A percentile compares a stretch with the other conserved stretches of the same genome.
Evolutionary conservation across 2,797 vertebrate species (phyloP).

Genomic region (Gastrophryne carolinensis): DNA sequence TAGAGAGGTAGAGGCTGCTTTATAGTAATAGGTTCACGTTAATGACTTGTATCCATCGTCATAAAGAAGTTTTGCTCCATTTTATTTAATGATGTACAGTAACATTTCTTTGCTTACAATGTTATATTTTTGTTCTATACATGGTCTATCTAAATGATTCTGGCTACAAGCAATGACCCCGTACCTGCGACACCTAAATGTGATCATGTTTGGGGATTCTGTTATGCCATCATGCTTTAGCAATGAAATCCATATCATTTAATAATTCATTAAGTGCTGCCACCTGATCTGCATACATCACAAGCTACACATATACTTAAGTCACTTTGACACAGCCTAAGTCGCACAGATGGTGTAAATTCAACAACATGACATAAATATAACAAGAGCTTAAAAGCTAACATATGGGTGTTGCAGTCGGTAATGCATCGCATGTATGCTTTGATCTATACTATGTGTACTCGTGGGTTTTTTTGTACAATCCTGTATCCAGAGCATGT

Average conservation of each 20-base stretch:
- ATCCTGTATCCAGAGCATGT: background rate
- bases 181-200: background rate
- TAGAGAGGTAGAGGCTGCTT: too few species aligned
- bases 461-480: background rate
- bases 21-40: too few species aligned
- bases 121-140: too few species aligned
- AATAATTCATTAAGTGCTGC: background rate
- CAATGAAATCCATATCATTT: background rate
- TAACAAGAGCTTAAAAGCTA: background rate
- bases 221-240: background rate
- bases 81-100: too few species aligned
- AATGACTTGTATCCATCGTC: too few species aligned
- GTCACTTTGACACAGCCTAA: background rate
- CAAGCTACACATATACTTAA: background rate
- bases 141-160: too few species aligned
- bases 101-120: too few species aligned
- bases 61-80: too few species aligned
- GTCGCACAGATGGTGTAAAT: background rate
- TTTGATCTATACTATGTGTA: background rate
- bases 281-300: background rate
- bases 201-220: background rate
- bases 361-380: background rate
- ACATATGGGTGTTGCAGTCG: conserved; percentile 13
- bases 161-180: background rate
- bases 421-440: background rate